Base-by-base conservation (phyloP, 2,113 vertebrate species). In the Fregetta grallaria region DNA sequence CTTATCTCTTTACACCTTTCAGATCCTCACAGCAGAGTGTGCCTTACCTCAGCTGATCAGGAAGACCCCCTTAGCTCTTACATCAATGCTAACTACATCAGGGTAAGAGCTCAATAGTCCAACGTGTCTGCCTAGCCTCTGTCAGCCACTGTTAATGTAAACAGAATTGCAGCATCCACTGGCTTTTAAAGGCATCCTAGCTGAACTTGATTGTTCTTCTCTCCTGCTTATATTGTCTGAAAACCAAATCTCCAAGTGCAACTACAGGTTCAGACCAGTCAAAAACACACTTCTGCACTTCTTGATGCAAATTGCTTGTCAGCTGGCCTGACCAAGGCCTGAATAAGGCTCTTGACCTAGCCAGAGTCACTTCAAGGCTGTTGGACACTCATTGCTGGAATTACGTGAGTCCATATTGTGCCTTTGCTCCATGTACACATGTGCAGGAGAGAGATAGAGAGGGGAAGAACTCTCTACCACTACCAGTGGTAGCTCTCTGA, bases 21-120 rank as follows among this genome's bases (percentile, higher is more conserved):
- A 99, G 99, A 99, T 98, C 99, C 99, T 91, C 99, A 99, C 98
- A 99, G 99, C 98, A 99, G 99, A 98, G 99, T 99, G 95, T 99
- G 99, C 97, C 98, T 99, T 97, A 99, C 98, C 92, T 98, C 99
- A 73, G 98, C 97, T 85, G 99, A 99, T 79, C 98, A 99, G 73
- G 99, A 99, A 0, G 99, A 99, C 93, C 99, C 99, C 97, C 99
- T 99, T 94, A 98, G 97, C 76, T 99, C 99, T 90, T 99, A 99
- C 96, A 99, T 99, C 97, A 99, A 99, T 36, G 99, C 99, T 94
- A 99, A 99, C 98, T 99, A 99, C 97, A 99, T 99, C 95, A 98
- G 99, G 98, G 99, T 99, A 98, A 91, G 99, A 95, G 63, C 76
- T 78, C 61, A 14, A 55, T 21, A 80, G 58, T 65, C 49, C n/a